Evolutionary conservation across 2,888 invertebrate species (phyloP).

Genomic region (Ormyrus pomaceus): DNA sequence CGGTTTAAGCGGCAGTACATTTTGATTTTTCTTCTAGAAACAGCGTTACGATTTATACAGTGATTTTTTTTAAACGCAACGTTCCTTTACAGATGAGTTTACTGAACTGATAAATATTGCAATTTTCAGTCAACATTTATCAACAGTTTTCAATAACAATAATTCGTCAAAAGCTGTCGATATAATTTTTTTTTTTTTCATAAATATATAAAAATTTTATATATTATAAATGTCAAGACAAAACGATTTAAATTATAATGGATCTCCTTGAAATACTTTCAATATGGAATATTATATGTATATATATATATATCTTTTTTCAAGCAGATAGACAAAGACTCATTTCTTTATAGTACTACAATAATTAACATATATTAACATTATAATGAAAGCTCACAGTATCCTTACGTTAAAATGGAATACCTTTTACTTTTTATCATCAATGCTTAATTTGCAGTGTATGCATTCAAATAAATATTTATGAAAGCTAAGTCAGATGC

Average conservation of each 20-base stretch:
- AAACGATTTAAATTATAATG: not conserved
- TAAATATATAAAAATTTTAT: conserved; percentile 1
- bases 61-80: too few species aligned
- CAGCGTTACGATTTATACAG: too few species aligned
- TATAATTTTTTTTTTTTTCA: not conserved
- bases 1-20: too few species aligned
- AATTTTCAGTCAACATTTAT: not conserved
- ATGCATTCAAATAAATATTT: not conserved
- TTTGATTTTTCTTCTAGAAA: too few species aligned
- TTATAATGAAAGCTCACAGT: conserved; percentile 17
- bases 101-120: not conserved
- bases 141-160: conserved; percentile 6
- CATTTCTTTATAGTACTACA: not conserved
- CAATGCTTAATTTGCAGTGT: not conserved
- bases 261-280: not conserved
- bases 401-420: conserved; percentile 9
- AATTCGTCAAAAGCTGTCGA: not conserved
- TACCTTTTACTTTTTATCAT: conserved; percentile 6
- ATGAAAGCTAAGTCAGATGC: not conserved
- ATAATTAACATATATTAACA: not conserved
- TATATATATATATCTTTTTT: not conserved
- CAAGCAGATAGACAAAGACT: not conserved
- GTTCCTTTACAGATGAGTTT: too few species aligned
- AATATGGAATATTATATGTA: not conserved
- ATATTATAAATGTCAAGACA: not conserved